phyloP scores from a whole-genome alignment of 2,113 vertebrate species.

The Bombycilla garrulus region DNA sequence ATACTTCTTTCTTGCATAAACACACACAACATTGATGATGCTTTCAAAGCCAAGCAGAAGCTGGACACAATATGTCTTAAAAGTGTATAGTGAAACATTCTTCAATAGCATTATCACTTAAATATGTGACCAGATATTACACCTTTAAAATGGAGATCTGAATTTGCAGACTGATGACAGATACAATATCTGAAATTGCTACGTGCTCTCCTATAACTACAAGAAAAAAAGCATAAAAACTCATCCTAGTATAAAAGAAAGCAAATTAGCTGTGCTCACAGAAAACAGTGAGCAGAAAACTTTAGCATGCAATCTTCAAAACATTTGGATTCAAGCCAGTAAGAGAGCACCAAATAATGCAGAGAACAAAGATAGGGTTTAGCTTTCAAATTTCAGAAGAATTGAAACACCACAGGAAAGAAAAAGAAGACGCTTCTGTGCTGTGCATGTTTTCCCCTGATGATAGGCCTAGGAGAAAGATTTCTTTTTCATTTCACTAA shows the following conservation, averaged over 20 bases:
- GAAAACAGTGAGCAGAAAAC: not conserved
- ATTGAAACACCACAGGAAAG: not conserved
- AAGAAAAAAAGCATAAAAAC: not conserved
- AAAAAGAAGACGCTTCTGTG: not conserved
- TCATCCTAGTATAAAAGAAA: not conserved
- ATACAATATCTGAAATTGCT: not conserved
- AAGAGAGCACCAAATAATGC: not conserved
- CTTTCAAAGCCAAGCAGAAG: not conserved
- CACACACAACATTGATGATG: fast-evolving
- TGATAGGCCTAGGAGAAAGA: not conserved
- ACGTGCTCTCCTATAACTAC: not conserved
- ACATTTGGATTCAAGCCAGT: not conserved
- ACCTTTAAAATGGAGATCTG: not conserved
- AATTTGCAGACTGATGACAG: not conserved
- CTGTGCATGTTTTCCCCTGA: not conserved
- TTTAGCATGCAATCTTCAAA: not conserved
- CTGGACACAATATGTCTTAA: not conserved
- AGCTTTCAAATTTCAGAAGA: not conserved
- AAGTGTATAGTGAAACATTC: not conserved
- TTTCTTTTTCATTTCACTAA: not conserved
- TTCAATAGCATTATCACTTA: not conserved
- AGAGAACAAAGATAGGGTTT: not conserved
- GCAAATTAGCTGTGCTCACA: not conserved
- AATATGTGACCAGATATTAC: not conserved
- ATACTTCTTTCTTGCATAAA: not conserved